Percentiles rank a stretch among this genome's conserved stretches.
phyloP scores from a whole-genome alignment of 2,888 invertebrate genomes.

The Drepanosiphum platanoidis region DNA sequence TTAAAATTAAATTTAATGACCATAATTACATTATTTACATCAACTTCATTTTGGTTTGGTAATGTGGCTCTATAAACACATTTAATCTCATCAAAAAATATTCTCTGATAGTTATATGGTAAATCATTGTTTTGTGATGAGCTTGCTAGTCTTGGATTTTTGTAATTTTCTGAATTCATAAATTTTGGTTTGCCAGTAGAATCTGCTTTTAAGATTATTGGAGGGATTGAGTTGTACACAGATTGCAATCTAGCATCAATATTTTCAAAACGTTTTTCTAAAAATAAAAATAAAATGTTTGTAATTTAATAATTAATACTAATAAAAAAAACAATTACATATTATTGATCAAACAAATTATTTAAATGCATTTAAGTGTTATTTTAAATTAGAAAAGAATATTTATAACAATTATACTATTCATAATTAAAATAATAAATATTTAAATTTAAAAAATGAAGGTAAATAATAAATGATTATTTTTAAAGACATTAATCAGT shows the following conservation, averaged over 20 bases:
- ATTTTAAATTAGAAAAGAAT: too few relatives aligned
- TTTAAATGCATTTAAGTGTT: too few relatives aligned
- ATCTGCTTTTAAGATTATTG: conserved; percentile 29
- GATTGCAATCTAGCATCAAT: conserved; percentile 35
- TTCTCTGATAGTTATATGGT: conserved; percentile 20
- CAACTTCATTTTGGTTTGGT: not conserved
- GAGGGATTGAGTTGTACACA: not conserved
- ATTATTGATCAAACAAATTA: not conserved
- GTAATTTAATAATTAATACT: not conserved
- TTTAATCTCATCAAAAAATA: conserved; percentile 32
- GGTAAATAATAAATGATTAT: too few relatives aligned
- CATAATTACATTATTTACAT: conserved; percentile 18
- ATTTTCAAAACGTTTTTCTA: conserved; percentile 22
- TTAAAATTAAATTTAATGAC: not conserved
- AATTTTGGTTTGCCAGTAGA: not conserved
- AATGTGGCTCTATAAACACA: not conserved
- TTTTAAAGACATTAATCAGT: too few relatives aligned
- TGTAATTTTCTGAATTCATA: not conserved
- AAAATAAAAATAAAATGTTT: conserved; percentile 11
- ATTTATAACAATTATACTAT: too few relatives aligned
- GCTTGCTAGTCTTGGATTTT: conserved; percentile 41
- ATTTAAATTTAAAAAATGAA: too few relatives aligned
- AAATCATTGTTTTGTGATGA: conserved; percentile 3
- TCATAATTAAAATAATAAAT: too few relatives aligned
- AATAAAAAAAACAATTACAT: not conserved